Evolutionary conservation across 2,888 invertebrate genomes (phyloP).

Genomic region (Doris montereyensis): DNA sequence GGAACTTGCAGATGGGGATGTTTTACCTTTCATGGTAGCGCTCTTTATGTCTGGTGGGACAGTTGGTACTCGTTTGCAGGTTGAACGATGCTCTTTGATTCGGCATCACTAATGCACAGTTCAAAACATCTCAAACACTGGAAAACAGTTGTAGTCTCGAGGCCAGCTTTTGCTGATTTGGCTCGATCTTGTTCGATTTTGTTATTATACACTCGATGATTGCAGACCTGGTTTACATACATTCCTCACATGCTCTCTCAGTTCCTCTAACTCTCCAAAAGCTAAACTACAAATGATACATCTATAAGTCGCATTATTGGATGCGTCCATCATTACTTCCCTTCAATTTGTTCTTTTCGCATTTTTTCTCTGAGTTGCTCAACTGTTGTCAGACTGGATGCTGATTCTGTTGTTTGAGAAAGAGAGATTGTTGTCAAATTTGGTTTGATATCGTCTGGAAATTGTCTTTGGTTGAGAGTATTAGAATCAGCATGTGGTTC

Average conservation of each 20-base stretch:
- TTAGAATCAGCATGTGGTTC: too few relatives aligned
- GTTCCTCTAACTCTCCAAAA: slow-evolving; percentile 46
- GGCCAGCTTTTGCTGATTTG: slow-evolving; percentile 42
- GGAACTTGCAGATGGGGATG: background rate
- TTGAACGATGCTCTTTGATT: slow-evolving; percentile 44
- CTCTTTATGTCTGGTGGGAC: slow-evolving; percentile 39
- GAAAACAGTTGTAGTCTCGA: slow-evolving; percentile 46
- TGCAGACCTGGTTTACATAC: slow-evolving; percentile 46
- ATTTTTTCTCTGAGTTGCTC: slow-evolving; percentile 38
- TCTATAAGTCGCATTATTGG: slow-evolving; percentile 44
- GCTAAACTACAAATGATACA: slow-evolving; percentile 51
- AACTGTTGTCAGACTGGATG: too few relatives aligned
- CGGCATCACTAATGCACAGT: slow-evolving; percentile 45
- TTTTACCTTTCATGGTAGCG: background rate
- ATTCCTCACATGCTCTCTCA: slow-evolving; percentile 50
- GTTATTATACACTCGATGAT: slow-evolving; percentile 35
- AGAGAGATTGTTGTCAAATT: too few relatives aligned
- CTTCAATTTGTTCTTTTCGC: slow-evolving; percentile 36
- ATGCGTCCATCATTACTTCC: slow-evolving; percentile 40
- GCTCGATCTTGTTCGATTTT: slow-evolving; percentile 38
- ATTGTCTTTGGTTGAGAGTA: too few relatives aligned
- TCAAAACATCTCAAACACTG: slow-evolving; percentile 47
- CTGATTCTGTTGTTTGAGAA: too few relatives aligned
- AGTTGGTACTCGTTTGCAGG: slow-evolving; percentile 43
- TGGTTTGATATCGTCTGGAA: too few relatives aligned